Evolutionary conservation across 2,888 invertebrate species (phyloP).

Genomic region (Lissocephala sabroskyi): DNA sequence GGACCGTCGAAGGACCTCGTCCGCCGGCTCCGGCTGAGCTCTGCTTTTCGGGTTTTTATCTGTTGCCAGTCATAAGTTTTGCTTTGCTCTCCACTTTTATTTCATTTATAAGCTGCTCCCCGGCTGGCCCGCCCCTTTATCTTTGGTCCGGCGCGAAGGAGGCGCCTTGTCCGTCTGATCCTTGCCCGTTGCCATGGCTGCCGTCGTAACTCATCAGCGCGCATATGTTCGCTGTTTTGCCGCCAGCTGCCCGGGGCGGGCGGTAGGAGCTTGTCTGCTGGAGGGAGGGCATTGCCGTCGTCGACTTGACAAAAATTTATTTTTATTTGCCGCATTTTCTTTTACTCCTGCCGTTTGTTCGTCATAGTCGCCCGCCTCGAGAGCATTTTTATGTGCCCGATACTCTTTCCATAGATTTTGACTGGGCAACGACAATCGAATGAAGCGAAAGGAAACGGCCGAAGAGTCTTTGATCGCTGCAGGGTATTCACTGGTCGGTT

Average conservation of each 20-base stretch:
- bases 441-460: no score
- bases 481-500: no score
- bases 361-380: no score
- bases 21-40: neutral
- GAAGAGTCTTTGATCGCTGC: no score
- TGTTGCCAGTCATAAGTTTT: conserved; percentile 64
- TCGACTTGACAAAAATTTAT: conserved; percentile 44
- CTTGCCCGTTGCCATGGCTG: neutral
- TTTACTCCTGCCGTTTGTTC: conserved; percentile 20
- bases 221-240: conserved; percentile 46
- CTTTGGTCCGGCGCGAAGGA: conserved; percentile 4
- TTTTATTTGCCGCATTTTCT: conserved; percentile 57
- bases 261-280: no score
- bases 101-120: conserved; percentile 51
- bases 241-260: no score
- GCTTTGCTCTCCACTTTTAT: conserved; percentile 66
- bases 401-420: no score
- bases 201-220: conserved; percentile 59
- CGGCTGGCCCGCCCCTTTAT: conserved; percentile 13
- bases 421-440: no score
- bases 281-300: neutral
- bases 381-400: no score
- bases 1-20: neutral
- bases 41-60: conserved; percentile 66
- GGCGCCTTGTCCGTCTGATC: neutral